Conservation (phyloP, 2,888 invertebrate species). For the Syritta pipiens region DNA sequence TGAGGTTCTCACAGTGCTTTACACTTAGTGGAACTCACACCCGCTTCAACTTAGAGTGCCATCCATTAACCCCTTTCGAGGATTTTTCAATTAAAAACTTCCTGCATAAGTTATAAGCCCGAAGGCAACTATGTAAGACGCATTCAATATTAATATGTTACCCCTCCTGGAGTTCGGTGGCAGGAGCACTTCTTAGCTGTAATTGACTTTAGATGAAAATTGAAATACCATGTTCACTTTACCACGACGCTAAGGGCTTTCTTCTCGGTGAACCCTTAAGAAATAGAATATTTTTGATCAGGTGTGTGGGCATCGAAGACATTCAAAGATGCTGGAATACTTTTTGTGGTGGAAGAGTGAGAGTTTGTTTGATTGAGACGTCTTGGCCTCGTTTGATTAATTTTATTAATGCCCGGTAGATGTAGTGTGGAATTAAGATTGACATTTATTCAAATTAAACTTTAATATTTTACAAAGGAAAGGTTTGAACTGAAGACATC, state of each 20-base stretch:
- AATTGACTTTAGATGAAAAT: conserved; percentile 78
- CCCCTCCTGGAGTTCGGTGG: conserved; percentile 7
- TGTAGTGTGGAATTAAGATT: too few relatives aligned
- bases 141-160: conserved; percentile 66
- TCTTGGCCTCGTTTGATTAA: too few relatives aligned
- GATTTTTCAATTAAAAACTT: conserved; percentile 68
- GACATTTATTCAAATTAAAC: too few relatives aligned
- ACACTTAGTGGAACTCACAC: conserved; percentile 27
- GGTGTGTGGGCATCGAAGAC: background rate
- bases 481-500: too few relatives aligned
- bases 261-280: too few relatives aligned
- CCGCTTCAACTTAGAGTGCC: conserved; percentile 50
- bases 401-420: too few relatives aligned
- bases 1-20: conserved; percentile 65
- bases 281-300: background rate
- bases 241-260: too few relatives aligned
- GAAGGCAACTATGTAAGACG: conserved; percentile 59
- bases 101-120: conserved; percentile 68
- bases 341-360: background rate
- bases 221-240: conserved; percentile 78
- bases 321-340: background rate
- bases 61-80: conserved; percentile 67
- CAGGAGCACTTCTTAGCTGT: conserved; percentile 16
- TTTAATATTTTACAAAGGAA: too few relatives aligned
- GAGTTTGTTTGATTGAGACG: conserved; percentile 8